Percentiles rank a stretch among this genome's conserved stretches.
Conservation (phyloP, 2,797 vertebrate species). For the Rhadinocentrus ornatus region DNA sequence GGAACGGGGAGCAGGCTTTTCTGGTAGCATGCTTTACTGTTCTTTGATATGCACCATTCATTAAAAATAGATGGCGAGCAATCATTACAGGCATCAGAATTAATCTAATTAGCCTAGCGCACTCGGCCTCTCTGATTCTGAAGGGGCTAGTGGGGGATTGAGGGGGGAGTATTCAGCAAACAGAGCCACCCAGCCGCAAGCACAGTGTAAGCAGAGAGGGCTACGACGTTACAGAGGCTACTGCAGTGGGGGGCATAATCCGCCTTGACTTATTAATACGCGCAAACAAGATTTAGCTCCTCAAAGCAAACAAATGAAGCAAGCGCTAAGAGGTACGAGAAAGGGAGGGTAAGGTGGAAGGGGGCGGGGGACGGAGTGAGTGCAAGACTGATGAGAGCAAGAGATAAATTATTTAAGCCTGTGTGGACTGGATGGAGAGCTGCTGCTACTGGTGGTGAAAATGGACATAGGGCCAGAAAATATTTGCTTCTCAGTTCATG, state of each 20-base stretch:
- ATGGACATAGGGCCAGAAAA: slow-evolving; percentile 32
- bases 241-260: slow-evolving; percentile 64
- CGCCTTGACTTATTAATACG: slow-evolving; percentile 81
- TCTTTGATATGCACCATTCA: slow-evolving; percentile 83
- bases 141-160: not conserved
- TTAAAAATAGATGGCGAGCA: slow-evolving; percentile 86
- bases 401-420: slow-evolving; percentile 74
- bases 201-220: slow-evolving; percentile 64
- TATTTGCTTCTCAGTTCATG: slow-evolving; percentile 16
- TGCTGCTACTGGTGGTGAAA: slow-evolving; percentile 43
- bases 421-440: slow-evolving; percentile 54
- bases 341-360: not conserved
- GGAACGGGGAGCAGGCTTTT: slow-evolving; percentile 44
- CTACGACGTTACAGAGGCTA: slow-evolving; percentile 49
- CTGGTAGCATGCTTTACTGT: slow-evolving; percentile 72
- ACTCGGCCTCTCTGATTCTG: slow-evolving; percentile 63
- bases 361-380: slow-evolving; percentile 36
- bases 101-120: slow-evolving; percentile 83
- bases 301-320: slow-evolving; percentile 83
- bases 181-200: slow-evolving; percentile 70
- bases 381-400: slow-evolving; percentile 46
- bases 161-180: slow-evolving; percentile 60
- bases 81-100: slow-evolving; percentile 85
- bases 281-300: slow-evolving; percentile 83
- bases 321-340: slow-evolving; percentile 65